phyloP scores from a whole-genome alignment of 2,113 vertebrate species.

The Lucifuga dentata region DNA sequence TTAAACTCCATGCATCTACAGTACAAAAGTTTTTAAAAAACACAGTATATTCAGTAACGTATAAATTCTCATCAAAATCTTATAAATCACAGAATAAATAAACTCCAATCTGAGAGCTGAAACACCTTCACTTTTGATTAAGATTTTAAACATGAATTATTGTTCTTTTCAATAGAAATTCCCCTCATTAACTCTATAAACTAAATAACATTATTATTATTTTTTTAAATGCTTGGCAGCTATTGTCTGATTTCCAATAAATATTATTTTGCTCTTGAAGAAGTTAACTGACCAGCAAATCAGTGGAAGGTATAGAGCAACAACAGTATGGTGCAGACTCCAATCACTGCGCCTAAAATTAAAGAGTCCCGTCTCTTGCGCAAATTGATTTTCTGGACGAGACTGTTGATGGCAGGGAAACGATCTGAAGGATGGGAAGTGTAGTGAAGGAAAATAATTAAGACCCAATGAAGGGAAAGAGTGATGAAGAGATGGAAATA shows the following conservation, averaged over 20 bases:
- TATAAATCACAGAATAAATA: constrained; percentile 49
- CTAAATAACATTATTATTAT: too few relatives aligned
- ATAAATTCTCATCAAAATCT: constrained; percentile 20
- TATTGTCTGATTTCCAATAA: not conserved
- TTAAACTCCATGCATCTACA: constrained; percentile 28
- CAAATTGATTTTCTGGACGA: constrained; percentile 96
- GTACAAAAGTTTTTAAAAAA: constrained; percentile 12
- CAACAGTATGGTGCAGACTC: constrained; percentile 93
- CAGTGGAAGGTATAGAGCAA: constrained; percentile 95
- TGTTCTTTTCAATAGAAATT: not conserved
- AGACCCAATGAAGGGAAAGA: constrained; percentile 6
- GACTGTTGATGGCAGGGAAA: constrained; percentile 94
- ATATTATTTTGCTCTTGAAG: not conserved
- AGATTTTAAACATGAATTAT: not conserved
- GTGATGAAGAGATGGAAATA: constrained; percentile 30
- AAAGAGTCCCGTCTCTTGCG: constrained; percentile 95
- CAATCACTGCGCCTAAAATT: constrained; percentile 90
- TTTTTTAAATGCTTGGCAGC: too few relatives aligned
- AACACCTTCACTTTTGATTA: not conserved
- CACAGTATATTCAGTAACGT: constrained; percentile 21
- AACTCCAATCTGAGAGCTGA: constrained; percentile 15
- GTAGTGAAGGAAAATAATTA: constrained; percentile 69
- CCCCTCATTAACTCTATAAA: too few relatives aligned
- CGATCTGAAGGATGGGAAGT: constrained; percentile 84
- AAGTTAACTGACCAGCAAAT: constrained; percentile 39